A percentile compares a stretch with the other conserved stretches of the same genome.
Evolutionary conservation across 2,797 vertebrate genomes (phyloP).

Genomic region (Sus cebifrons): DNA sequence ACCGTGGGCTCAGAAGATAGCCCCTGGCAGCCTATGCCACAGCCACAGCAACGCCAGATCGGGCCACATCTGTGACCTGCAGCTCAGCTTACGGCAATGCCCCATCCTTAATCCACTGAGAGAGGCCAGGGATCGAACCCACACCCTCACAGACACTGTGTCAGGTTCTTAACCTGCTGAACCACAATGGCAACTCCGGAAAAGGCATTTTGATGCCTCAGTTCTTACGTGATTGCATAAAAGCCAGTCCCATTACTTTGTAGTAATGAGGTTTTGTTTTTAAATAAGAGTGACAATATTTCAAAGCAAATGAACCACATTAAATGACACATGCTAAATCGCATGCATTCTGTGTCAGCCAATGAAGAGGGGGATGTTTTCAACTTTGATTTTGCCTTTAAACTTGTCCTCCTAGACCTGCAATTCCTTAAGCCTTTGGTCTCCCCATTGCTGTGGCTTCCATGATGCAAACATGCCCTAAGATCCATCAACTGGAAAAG

Average conservation of each 20-base stretch:
- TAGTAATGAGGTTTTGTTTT: background rate
- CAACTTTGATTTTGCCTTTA: background rate
- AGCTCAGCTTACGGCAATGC: too few species aligned
- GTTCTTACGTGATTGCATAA: background rate
- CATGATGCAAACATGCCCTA: background rate
- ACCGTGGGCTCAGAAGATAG: background rate
- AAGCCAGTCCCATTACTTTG: background rate
- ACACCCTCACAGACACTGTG: too few species aligned
- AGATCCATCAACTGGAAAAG: background rate
- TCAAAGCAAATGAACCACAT: background rate
- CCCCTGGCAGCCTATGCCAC: too few species aligned
- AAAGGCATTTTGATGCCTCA: background rate
- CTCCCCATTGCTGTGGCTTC: background rate
- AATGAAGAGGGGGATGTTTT: background rate
- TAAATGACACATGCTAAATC: background rate
- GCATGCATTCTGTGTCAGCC: background rate
- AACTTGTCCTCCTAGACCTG: background rate
- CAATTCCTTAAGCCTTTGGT: background rate
- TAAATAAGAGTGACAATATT: background rate
- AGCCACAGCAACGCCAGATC: too few species aligned
- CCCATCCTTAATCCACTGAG: too few species aligned
- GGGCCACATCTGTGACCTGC: too few species aligned
- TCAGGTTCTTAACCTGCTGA: too few species aligned
- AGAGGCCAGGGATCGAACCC: too few species aligned
- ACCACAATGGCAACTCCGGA: too few species aligned